Conservation (phyloP, 35 echinoderm and acorn worm species). For the Apostichopus japonicus region DNA sequence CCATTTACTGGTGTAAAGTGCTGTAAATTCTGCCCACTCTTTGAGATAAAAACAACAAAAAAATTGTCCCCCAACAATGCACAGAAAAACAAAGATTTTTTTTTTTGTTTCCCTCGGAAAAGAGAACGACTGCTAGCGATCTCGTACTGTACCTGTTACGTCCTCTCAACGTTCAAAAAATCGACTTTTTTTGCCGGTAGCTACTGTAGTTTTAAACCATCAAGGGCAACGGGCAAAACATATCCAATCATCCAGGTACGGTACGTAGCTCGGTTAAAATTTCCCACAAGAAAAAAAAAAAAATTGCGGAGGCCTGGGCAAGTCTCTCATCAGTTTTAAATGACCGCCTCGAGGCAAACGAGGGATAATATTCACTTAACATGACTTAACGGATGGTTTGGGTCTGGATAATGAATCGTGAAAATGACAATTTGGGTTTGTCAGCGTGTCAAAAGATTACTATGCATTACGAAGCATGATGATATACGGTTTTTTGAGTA, state of each 20-base stretch:
- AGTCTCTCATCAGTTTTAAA: conserved; percentile 15
- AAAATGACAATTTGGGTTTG: conserved; percentile 24
- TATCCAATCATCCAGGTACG: neutral
- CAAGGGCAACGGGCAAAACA: neutral
- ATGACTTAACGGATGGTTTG: conserved; percentile 4
- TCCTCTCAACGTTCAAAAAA: no score
- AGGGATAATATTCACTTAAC: conserved; percentile 28
- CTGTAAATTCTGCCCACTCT: neutral
- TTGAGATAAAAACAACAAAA: neutral
- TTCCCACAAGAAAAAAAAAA: no score
- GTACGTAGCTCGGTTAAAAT: neutral
- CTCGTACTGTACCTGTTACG: no score
- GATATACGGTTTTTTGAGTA: conserved; percentile 31
- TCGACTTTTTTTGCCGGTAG: no score
- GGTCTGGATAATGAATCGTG: conserved; percentile 9
- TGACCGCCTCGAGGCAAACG: neutral
- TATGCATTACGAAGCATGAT: neutral
- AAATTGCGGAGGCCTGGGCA: no score
- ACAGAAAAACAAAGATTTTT: no score
- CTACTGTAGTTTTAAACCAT: no score
- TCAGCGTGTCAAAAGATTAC: conserved; percentile 18
- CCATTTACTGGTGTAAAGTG: neutral
- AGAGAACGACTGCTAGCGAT: no score
- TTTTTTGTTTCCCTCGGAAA: no score
- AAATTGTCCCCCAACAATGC: no score